These are phyloP conservation scores for Lacanobia wlatinum DNA, from an alignment of 2,888 invertebrate species.

Conservation along the genomic window DNA sequence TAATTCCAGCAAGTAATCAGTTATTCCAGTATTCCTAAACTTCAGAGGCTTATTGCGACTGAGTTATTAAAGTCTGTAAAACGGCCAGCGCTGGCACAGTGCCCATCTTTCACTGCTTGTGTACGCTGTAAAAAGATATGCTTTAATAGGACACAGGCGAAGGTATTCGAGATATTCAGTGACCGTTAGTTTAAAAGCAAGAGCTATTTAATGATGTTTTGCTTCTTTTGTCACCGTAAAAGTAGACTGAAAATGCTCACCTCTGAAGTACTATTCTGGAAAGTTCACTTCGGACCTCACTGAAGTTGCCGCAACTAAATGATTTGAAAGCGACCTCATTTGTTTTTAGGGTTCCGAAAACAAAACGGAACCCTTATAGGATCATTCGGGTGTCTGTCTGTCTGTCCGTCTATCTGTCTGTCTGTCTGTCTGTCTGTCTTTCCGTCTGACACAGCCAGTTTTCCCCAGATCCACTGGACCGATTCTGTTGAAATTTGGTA, in stretches of 20 bases:
- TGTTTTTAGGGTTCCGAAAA: no score
- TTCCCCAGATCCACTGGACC: no score
- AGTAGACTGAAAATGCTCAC: conserved; percentile 1
- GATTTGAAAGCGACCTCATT: not conserved
- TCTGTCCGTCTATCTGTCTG: no score
- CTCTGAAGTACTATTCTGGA: not conserved
- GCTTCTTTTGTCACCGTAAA: not conserved
- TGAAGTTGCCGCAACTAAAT: not conserved
- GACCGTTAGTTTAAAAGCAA: conserved; percentile 35
- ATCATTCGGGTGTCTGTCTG: no score
- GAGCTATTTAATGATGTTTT: conserved; percentile 26
- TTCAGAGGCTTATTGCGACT: conserved; percentile 52
- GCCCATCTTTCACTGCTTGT: conserved; percentile 53
- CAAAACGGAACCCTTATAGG: no score
- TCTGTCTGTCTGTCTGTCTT: no score
- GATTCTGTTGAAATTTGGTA: no score
- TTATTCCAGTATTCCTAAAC: conserved; percentile 48
- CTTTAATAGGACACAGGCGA: conserved; percentile 39
- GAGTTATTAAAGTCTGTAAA: conserved; percentile 59
- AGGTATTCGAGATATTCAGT: conserved; percentile 40
- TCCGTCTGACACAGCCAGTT: no score
- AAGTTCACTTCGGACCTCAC: not conserved
- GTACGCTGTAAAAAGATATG: conserved; percentile 54
- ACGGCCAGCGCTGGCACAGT: conserved; percentile 53
- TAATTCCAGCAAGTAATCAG: conserved; percentile 51